Conservation (phyloP, 2,888 invertebrate species). For the Glyphotaelius pellucidus region DNA sequence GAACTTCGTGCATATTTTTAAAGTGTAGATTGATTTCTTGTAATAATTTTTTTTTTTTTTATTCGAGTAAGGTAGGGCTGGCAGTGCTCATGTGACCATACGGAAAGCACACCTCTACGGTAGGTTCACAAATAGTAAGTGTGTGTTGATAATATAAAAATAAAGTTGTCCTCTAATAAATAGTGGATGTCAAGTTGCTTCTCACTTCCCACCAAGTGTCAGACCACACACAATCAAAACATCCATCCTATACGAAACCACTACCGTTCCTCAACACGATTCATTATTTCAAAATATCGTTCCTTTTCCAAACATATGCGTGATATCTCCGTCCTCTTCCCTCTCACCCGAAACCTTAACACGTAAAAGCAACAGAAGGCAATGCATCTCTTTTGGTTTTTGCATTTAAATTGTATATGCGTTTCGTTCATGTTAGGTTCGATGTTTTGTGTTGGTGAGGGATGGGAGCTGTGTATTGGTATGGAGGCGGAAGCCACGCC, state of each 20-base stretch:
- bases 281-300: slow-evolving; percentile 28
- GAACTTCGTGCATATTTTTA: too few relatives aligned
- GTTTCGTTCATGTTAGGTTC: neutral
- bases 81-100: too few relatives aligned
- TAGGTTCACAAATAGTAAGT: neutral
- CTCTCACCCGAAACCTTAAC: neutral
- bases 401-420: neutral
- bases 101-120: too few relatives aligned
- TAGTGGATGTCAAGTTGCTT: slow-evolving; percentile 24
- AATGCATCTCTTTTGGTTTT: slow-evolving; percentile 34
- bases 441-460: neutral
- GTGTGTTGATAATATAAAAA: neutral
- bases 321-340: slow-evolving; percentile 16
- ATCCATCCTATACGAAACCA: slow-evolving; percentile 48
- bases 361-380: slow-evolving; percentile 17
- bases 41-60: too few relatives aligned
- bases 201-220: slow-evolving; percentile 47
- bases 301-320: slow-evolving; percentile 18
- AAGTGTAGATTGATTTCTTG: too few relatives aligned
- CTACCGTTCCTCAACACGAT: slow-evolving; percentile 26
- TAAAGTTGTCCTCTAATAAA: slow-evolving; percentile 26
- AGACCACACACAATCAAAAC: slow-evolving; percentile 58
- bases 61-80: too few relatives aligned
- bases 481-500: neutral
- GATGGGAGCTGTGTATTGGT: neutral